phyloP scores from a whole-genome alignment of 2,797 vertebrate species.

The Natrix natrix region DNA sequence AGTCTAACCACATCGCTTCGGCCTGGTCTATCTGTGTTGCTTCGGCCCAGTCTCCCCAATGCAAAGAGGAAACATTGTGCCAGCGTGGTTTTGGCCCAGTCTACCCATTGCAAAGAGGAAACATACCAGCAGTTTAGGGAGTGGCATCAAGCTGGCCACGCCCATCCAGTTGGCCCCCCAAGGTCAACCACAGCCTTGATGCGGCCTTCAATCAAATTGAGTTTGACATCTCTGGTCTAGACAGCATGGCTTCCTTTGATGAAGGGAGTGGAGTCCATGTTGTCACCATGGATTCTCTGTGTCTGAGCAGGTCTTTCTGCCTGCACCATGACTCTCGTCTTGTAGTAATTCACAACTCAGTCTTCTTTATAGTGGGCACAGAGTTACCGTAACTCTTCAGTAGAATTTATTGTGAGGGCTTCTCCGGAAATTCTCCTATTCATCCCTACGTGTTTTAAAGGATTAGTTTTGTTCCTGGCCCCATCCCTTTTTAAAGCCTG shows the following conservation, averaged over 20 bases:
- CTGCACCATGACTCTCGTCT: neutral
- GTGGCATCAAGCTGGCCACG: no score
- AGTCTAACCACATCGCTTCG: no score
- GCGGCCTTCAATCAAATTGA: no score
- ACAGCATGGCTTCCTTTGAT: neutral
- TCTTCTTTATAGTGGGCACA: neutral
- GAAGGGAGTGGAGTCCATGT: neutral
- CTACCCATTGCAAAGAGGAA: no score
- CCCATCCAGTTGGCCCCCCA: no score
- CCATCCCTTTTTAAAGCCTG: neutral
- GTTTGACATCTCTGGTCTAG: neutral
- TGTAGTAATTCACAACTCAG: neutral
- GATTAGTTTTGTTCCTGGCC: neutral
- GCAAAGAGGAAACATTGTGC: no score
- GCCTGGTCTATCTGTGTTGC: no score
- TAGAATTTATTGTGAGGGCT: neutral
- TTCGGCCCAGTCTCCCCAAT: no score
- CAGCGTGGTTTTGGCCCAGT: no score
- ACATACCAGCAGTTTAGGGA: no score
- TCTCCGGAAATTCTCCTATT: neutral
- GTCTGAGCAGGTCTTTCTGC: neutral
- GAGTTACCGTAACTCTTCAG: neutral
- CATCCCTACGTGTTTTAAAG: neutral
- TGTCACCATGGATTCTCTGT: neutral
- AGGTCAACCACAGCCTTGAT: no score